Evolutionary conservation across 2,797 vertebrate species (phyloP).

Genomic region (Petrocephalus sullivani): DNA sequence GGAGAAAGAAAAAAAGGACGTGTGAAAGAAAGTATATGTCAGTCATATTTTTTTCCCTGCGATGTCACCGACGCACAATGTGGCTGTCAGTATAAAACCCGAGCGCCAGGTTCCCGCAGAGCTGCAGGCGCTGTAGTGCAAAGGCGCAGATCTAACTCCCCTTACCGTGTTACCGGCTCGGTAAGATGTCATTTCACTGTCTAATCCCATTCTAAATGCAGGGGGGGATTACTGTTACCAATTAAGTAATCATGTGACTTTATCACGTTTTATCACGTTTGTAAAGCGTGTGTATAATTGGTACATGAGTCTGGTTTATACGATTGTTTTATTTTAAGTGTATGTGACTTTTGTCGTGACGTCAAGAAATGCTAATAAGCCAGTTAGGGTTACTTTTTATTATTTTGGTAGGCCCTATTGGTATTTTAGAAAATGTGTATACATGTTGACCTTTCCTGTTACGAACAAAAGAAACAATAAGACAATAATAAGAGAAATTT

Average conservation of each 20-base stretch:
- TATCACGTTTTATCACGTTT: background rate
- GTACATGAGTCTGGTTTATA: background rate
- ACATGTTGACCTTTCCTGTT: background rate
- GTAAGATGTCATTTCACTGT: constrained; percentile 54
- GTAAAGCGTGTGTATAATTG: background rate
- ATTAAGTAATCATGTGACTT: background rate
- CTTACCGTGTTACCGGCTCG: constrained; percentile 54
- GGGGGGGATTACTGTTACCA: background rate
- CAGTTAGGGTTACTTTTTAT: background rate
- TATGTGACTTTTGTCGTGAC: background rate
- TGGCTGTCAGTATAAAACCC: constrained; percentile 62
- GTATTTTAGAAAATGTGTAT: background rate
- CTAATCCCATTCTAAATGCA: background rate
- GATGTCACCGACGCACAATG: constrained; percentile 32
- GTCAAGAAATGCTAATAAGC: background rate
- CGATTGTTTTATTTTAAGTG: background rate
- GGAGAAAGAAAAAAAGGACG: constrained; percentile 34
- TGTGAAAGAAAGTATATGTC: constrained; percentile 14
- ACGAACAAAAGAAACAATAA: background rate
- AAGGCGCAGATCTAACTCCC: constrained; percentile 52
- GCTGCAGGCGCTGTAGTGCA: constrained; percentile 55
- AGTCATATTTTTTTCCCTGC: constrained; percentile 13
- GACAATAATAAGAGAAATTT: background rate
- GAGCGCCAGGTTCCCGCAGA: constrained; percentile 66
- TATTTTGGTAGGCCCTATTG: background rate